Conservation (phyloP, 2,888 invertebrate species). For the Tholera decimalis region DNA sequence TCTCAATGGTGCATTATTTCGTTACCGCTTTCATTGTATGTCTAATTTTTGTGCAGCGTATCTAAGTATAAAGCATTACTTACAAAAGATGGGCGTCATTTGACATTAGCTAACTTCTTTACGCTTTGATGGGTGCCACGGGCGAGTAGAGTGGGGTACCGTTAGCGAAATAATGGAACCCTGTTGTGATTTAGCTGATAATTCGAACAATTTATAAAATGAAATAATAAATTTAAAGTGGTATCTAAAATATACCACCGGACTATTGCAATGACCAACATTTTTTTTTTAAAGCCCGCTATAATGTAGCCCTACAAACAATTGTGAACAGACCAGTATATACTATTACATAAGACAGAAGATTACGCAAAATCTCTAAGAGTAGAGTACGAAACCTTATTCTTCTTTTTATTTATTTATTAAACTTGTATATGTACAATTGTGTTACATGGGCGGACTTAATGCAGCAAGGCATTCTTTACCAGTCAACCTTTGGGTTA, state of each 20-base stretch:
- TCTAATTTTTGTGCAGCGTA: slow-evolving; percentile 38
- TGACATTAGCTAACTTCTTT: slow-evolving; percentile 91
- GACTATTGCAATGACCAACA: not conserved
- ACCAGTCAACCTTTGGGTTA: no score
- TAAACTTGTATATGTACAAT: no score
- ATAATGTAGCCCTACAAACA: not conserved
- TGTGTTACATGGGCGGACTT: no score
- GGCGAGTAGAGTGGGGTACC: slow-evolving; percentile 72
- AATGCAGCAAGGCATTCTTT: no score
- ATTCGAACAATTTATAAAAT: not conserved
- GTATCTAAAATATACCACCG: no score
- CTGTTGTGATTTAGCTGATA: not conserved
- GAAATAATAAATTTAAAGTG: not conserved
- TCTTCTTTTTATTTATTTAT: no score
- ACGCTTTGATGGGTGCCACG: slow-evolving; percentile 87
- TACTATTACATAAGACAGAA: no score
- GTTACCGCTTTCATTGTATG: slow-evolving; percentile 52
- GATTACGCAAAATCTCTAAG: no score
- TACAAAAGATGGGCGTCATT: slow-evolving; percentile 90
- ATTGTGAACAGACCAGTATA: not conserved
- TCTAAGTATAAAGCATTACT: slow-evolving; percentile 80
- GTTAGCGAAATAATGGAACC: slow-evolving; percentile 36
- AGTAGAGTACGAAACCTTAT: no score
- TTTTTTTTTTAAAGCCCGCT: not conserved
- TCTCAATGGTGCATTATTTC: slow-evolving; percentile 21